A percentile compares a stretch with the other conserved stretches of the same genome.
phyloP scores from a whole-genome alignment of 1,140 invertebrate genomes.

The Eriosoma lanigerum region DNA sequence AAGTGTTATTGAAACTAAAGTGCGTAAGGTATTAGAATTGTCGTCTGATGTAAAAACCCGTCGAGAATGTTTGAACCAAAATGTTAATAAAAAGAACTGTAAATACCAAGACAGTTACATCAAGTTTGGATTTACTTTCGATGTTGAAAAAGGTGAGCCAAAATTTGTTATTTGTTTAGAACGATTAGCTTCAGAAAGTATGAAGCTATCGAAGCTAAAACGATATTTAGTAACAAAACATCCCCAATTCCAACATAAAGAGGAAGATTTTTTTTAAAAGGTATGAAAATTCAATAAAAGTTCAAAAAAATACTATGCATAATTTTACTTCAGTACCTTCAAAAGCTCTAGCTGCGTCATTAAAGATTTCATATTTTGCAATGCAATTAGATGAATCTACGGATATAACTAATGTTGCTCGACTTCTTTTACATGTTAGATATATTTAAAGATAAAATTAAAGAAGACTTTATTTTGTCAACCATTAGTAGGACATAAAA shows the following conservation, averaged over 20 bases:
- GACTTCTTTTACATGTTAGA: constrained; percentile 7
- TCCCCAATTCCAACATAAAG: constrained; percentile 22
- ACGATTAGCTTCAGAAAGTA: too few species aligned
- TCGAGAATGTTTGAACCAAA: too few species aligned
- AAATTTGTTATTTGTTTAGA: too few species aligned
- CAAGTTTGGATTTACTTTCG: too few species aligned
- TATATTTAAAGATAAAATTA: constrained; percentile 21
- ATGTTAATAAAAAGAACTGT: too few species aligned
- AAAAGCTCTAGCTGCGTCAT: constrained; percentile 15
- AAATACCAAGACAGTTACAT: too few species aligned
- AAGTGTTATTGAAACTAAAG: too few species aligned
- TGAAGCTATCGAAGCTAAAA: not conserved
- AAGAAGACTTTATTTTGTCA: constrained; percentile 27
- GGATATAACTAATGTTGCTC: constrained; percentile 22
- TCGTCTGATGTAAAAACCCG: too few species aligned
- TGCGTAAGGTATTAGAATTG: too few species aligned
- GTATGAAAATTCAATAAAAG: constrained; percentile 9
- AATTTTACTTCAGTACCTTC: not conserved
- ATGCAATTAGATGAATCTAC: constrained; percentile 35
- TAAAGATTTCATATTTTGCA: not conserved
- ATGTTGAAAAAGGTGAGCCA: too few species aligned
- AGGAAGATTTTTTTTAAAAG: constrained; percentile 23
- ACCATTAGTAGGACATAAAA: constrained; percentile 3
- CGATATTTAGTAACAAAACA: constrained; percentile 19
- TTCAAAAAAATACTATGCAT: constrained; percentile 9